phyloP scores from a whole-genome alignment of 2,888 invertebrate genomes.

The Ectropis crepuscularia region DNA sequence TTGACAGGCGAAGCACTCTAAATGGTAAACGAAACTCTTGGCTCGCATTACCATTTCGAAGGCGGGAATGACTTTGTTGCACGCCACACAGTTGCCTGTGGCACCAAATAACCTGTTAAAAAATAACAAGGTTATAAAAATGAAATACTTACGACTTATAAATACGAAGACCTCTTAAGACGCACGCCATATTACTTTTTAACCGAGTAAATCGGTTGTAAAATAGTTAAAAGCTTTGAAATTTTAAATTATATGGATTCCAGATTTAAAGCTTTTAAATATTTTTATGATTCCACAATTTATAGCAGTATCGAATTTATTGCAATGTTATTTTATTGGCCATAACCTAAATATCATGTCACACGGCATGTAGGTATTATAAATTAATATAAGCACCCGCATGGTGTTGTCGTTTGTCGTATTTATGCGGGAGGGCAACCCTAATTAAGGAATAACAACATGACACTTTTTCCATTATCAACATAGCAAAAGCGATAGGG shows the following conservation, averaged over 20 bases:
- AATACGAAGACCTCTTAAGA: slow-evolving; percentile 58
- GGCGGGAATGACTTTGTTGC: slow-evolving; percentile 96
- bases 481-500: slow-evolving; percentile 9
- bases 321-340: slow-evolving; percentile 2
- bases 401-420: slow-evolving; percentile 10
- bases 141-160: slow-evolving; percentile 59
- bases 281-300: slow-evolving; percentile 13
- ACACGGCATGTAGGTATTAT: not conserved
- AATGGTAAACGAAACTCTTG: slow-evolving; percentile 95
- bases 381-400: slow-evolving; percentile 1
- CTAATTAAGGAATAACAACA: slow-evolving; percentile 16
- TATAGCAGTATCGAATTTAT: slow-evolving; percentile 11
- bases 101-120: slow-evolving; percentile 93
- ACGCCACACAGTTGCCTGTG: slow-evolving; percentile 95
- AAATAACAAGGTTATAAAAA: slow-evolving; percentile 56
- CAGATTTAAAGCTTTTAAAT: slow-evolving; percentile 19
- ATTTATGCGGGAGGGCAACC: slow-evolving; percentile 11
- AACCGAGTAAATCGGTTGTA: slow-evolving; percentile 46
- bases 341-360: slow-evolving; percentile 11
- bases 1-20: slow-evolving; percentile 97
- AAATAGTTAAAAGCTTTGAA: slow-evolving; percentile 35
- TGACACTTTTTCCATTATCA: slow-evolving; percentile 15
- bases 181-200: slow-evolving; percentile 54
- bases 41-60: slow-evolving; percentile 98
- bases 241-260: slow-evolving; percentile 22